Percentiles rank a stretch among this genome's conserved stretches.
phyloP scores from a whole-genome alignment of 2,888 invertebrate genomes.

The Limnephilus auricula region DNA sequence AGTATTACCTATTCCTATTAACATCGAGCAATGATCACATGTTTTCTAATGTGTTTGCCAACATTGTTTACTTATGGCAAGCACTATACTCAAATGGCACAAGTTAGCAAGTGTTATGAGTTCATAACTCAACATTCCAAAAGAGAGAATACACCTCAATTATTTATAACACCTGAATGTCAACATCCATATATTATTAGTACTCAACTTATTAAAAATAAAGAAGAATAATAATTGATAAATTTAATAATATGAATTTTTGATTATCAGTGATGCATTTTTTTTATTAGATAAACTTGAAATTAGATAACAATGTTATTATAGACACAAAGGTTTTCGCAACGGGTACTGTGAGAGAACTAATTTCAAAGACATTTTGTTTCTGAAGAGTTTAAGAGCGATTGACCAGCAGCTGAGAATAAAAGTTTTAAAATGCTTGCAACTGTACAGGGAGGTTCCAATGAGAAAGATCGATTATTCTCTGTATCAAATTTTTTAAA shows the following conservation, averaged over 20 bases:
- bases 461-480: too few species aligned
- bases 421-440: too few species aligned
- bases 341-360: background rate
- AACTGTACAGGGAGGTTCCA: too few species aligned
- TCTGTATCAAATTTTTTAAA: too few species aligned
- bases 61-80: constrained; percentile 18
- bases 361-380: too few species aligned
- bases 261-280: background rate
- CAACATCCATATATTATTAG: background rate
- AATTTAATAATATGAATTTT: background rate
- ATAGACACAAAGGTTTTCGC: background rate
- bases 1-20: background rate
- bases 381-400: too few species aligned
- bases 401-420: too few species aligned
- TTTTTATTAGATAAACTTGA: background rate
- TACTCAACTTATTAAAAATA: background rate
- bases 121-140: background rate
- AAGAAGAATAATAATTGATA: background rate
- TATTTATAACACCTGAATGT: background rate
- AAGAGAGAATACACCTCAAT: background rate
- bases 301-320: background rate
- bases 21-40: background rate
- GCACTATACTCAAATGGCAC: constrained; percentile 1
- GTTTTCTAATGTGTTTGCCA: constrained; percentile 37
- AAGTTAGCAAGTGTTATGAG: constrained; percentile 29